Base-by-base conservation (phyloP, 92 coral and sea anemone genomes). In the Virgularia gustaviana region DNA sequence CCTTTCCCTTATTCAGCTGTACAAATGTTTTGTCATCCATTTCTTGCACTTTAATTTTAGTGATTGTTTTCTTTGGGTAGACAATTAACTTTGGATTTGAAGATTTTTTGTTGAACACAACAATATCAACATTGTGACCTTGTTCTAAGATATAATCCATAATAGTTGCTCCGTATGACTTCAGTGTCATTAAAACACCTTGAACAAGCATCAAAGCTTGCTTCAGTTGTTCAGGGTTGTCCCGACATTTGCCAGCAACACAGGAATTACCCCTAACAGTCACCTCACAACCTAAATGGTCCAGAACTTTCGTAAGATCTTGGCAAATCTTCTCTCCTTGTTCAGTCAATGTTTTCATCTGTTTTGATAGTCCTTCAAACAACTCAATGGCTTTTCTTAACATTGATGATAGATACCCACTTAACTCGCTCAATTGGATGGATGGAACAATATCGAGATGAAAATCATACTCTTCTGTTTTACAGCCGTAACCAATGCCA, bases 101-200 rank as follows among this genome's bases (percentile, higher is more conserved):
- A 1, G 90, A 87, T 67, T 83, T 83, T n/a, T 34, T 67, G 51
- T 91, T 92, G 10, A 78, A 64, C 9, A 92, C 98, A 33, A 82
- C 85, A 80, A 87, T 72, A 32, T 92, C 98, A 38, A 92, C 98
- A 23, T 85, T 90, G 77, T 89, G 94, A 0, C 98, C 98, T 67
- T 92, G 98, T 32, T 85, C 90, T 49, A 87, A 71, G 61, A 92
- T 92, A 24, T 89, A 92, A 34, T 92, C 84, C 86, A 88, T 92
- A 70, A 92, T 59, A 15, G 88, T 86, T 76, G 75, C 63, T 55
- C 96, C 85, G 16, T 89, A 91, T 0, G 80, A 73, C 6, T 65
- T 57, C 7, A 87, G 85, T 22, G 83, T 62, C 37, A 75, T 32
- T 9, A 89, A 78, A 65, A 90, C 88, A 68, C 85, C 92, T 80